Conservation (phyloP, 2,113 vertebrate genomes). For the Balaenoptera acutorostrata region DNA sequence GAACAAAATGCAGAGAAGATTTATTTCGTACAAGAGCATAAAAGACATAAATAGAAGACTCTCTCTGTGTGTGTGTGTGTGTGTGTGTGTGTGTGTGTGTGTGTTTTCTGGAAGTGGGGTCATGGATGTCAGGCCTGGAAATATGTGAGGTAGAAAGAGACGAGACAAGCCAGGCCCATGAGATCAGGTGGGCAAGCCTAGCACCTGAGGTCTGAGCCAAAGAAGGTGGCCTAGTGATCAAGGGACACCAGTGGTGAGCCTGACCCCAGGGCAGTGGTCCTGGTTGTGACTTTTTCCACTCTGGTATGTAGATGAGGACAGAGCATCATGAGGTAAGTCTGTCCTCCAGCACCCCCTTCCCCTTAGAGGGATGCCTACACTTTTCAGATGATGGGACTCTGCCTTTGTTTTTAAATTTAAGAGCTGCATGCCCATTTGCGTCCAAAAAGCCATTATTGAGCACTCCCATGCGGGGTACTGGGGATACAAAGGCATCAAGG, state of each 20-base stretch:
- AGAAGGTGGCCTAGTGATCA: neutral
- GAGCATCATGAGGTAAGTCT: neutral
- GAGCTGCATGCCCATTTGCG: neutral
- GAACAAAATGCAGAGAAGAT: neutral
- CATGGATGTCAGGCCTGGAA: neutral
- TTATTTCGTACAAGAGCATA: neutral
- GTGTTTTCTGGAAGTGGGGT: neutral
- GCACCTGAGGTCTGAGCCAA: neutral
- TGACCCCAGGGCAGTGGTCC: neutral
- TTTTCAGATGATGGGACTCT: neutral
- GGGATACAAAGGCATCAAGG: neutral
- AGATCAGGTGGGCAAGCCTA: neutral
- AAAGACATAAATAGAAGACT: neutral
- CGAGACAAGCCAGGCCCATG: conserved; percentile 45
- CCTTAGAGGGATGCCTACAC: neutral
- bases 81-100: neutral
- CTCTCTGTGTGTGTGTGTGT: neutral
- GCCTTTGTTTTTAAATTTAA: neutral
- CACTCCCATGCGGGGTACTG: neutral
- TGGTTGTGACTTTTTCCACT: neutral
- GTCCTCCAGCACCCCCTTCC: neutral
- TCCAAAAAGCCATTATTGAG: neutral
- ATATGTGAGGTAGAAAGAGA: neutral
- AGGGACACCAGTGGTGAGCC: neutral
- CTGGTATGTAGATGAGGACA: neutral